A percentile compares a stretch with the other conserved stretches of the same genome.
Evolutionary conservation across 1,140 invertebrate species (phyloP).

Genomic region (Andrena cerasifolii): DNA sequence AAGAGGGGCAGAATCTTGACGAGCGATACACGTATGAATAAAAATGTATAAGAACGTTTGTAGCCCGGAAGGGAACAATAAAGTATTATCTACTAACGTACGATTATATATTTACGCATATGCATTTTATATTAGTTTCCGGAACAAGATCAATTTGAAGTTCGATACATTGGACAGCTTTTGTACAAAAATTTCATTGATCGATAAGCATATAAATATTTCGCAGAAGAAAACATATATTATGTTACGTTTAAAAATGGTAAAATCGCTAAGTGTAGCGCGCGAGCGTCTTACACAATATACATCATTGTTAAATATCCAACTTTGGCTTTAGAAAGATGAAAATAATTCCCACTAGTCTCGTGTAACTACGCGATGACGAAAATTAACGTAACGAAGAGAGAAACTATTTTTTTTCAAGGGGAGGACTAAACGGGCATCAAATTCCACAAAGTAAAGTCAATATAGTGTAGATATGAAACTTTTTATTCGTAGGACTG

Average conservation of each 20-base stretch:
- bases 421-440: neutral
- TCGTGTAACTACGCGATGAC: too few species aligned
- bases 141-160: constrained; percentile 29
- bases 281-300: constrained; percentile 38
- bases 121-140: constrained; percentile 19
- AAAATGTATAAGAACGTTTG: too few species aligned
- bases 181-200: constrained; percentile 41
- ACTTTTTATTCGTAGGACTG: constrained; percentile 39
- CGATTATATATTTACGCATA: constrained; percentile 23
- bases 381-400: too few species aligned
- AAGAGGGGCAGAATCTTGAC: too few species aligned
- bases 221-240: constrained; percentile 15
- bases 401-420: too few species aligned
- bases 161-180: constrained; percentile 38
- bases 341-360: constrained; percentile 29
- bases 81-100: neutral
- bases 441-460: constrained; percentile 17
- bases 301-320: constrained; percentile 29
- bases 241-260: constrained; percentile 29
- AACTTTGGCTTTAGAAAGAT: constrained; percentile 24
- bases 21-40: too few species aligned
- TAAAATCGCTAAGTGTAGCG: constrained; percentile 27
- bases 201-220: constrained; percentile 26
- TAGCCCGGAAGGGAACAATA: too few species aligned
- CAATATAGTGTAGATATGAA: constrained; percentile 28